Conservation (phyloP, 2,888 invertebrate species). For the Diaperis boleti region DNA sequence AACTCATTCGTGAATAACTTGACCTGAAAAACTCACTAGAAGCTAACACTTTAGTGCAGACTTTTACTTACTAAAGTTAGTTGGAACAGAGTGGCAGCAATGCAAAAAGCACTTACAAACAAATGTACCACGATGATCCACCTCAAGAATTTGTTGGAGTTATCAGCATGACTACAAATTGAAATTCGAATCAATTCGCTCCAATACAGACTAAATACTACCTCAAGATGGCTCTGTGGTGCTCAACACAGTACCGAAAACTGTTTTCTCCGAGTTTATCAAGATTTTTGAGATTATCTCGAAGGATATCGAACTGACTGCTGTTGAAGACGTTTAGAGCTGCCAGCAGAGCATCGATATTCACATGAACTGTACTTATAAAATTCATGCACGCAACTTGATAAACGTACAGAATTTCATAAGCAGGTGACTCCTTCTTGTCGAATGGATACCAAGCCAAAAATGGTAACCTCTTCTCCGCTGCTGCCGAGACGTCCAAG, state of each 20-base stretch:
- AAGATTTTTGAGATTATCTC: slow-evolving; percentile 10
- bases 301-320: slow-evolving; percentile 12
- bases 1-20: background rate
- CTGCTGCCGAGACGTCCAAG: slow-evolving; percentile 16
- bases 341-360: slow-evolving; percentile 10
- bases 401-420: slow-evolving; percentile 25
- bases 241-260: no score
- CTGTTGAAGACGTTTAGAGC: slow-evolving; percentile 10
- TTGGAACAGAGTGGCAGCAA: background rate
- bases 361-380: background rate
- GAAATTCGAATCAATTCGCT: no score
- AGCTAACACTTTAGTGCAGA: background rate
- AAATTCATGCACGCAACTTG: slow-evolving; percentile 11
- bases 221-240: no score
- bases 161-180: background rate
- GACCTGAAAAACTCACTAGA: background rate
- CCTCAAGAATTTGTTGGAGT: no score
- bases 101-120: background rate
- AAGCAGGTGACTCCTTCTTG: slow-evolving; percentile 2
- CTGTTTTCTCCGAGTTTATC: no score
- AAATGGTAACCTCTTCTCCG: slow-evolving; percentile 21
- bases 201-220: no score
- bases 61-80: background rate
- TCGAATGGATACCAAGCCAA: slow-evolving; percentile 25
- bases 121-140: background rate